These are phyloP conservation scores for Ormyrus labotus DNA, from an alignment of 2,888 invertebrate genomes.

Conservation along the genomic window DNA sequence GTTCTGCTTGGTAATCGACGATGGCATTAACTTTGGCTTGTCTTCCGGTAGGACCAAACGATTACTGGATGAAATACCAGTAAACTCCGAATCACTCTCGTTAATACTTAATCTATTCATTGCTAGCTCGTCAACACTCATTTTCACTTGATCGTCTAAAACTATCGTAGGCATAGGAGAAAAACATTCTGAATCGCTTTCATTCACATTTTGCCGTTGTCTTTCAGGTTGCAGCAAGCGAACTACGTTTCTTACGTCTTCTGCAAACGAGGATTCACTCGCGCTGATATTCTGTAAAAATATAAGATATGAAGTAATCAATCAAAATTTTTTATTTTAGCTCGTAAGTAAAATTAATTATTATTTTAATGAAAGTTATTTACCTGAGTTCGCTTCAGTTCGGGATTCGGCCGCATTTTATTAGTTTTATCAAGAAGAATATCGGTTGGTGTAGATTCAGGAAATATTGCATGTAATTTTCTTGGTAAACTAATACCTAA, in stretches of 20 bases:
- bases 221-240: slow-evolving; percentile 29
- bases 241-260: slow-evolving; percentile 9
- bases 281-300: slow-evolving; percentile 35
- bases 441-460: slow-evolving; percentile 64
- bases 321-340: no score
- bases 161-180: slow-evolving; percentile 52
- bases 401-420: slow-evolving; percentile 30
- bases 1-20: slow-evolving; percentile 30
- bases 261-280: slow-evolving; percentile 43
- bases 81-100: slow-evolving; percentile 44
- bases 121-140: background rate
- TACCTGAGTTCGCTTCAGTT: slow-evolving; percentile 37
- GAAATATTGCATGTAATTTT: slow-evolving; percentile 83
- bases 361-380: background rate
- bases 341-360: no score
- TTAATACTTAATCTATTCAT: slow-evolving; percentile 40
- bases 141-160: slow-evolving; percentile 28
- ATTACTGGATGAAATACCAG: slow-evolving; percentile 35
- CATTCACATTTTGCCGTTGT: slow-evolving; percentile 20
- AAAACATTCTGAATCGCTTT: slow-evolving; percentile 41
- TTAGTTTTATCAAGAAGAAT: slow-evolving; percentile 52
- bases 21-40: slow-evolving; percentile 54
- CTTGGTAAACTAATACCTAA: slow-evolving; percentile 87
- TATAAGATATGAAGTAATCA: background rate
- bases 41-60: slow-evolving; percentile 41